Evolutionary conservation across 2,888 invertebrate genomes (phyloP).

Genomic region (Euplexia lucipara): DNA sequence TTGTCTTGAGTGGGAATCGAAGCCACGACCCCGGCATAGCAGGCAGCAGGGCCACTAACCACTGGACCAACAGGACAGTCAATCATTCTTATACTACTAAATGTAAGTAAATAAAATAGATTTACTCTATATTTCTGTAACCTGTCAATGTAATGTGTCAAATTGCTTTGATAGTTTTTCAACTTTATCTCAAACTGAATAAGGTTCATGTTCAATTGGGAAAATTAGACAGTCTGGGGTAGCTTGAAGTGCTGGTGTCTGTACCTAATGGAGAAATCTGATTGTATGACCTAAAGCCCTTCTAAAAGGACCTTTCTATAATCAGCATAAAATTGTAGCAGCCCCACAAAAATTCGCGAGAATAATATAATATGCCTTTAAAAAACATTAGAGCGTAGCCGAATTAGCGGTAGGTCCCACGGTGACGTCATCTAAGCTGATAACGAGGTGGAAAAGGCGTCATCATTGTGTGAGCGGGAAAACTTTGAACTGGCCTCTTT

Average conservation of each 20-base stretch:
- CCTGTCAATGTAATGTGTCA: no score
- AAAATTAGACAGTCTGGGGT: no score
- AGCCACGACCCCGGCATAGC: no score
- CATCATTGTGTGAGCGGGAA: conserved; percentile 33
- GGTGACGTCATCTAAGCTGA: conserved; percentile 45
- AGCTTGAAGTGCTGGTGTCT: no score
- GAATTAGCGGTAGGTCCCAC: conserved; percentile 28
- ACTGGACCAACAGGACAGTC: no score
- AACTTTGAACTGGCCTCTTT: conserved; percentile 40
- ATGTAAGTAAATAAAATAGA: no score
- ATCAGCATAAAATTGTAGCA: conserved; percentile 20
- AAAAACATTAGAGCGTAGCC: conserved; percentile 1
- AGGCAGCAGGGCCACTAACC: no score
- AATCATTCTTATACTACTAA: no score
- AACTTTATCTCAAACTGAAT: no score
- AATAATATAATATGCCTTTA: conserved; percentile 14
- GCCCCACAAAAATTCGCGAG: conserved; percentile 7
- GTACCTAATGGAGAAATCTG: not conserved
- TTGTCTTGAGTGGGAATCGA: no score
- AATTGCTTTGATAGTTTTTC: not conserved
- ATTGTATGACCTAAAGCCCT: not conserved
- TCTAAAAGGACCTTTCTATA: not conserved
- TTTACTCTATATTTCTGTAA: no score
- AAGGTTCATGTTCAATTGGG: no score
- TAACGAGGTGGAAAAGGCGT: conserved; percentile 31